phyloP scores from a whole-genome alignment of 2,888 invertebrate species.

The Oscheius myriophilus region DNA sequence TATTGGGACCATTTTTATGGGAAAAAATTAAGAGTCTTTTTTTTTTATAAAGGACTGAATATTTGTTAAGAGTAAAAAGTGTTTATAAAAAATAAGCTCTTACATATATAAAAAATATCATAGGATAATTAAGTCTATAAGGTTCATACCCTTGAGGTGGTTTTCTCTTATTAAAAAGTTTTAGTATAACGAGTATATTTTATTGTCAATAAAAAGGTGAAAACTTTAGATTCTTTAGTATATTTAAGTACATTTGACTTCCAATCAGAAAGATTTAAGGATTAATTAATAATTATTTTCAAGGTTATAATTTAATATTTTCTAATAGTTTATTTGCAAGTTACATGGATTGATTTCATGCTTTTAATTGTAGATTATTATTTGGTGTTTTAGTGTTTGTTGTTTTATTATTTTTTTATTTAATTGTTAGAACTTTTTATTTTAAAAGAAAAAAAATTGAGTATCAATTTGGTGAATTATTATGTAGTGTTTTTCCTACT shows the following conservation, averaged over 20 bases:
- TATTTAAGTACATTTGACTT: constrained; percentile 58
- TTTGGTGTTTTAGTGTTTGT: constrained; percentile 59
- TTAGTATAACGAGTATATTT: no score
- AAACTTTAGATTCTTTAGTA: constrained; percentile 57
- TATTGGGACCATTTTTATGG: background rate
- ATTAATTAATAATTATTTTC: constrained; percentile 59
- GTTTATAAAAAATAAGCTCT: no score
- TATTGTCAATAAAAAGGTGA: constrained; percentile 58
- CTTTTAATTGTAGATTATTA: no score
- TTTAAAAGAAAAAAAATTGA: no score
- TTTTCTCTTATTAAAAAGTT: constrained; percentile 59
- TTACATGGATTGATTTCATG: constrained; percentile 57
- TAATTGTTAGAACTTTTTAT: constrained; percentile 47
- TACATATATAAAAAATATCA: constrained; percentile 40
- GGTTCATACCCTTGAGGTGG: constrained; percentile 59
- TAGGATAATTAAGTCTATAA: constrained; percentile 59
- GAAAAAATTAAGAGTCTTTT: background rate
- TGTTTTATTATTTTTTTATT: constrained; percentile 48
- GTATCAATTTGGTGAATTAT: constrained; percentile 58
- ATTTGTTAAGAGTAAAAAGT: no score
- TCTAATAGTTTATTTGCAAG: constrained; percentile 52
- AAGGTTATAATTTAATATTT: constrained; percentile 58
- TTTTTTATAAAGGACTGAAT: background rate
- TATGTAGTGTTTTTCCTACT: constrained; percentile 67
- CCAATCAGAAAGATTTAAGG: constrained; percentile 54